Conservation (phyloP, 2,113 vertebrate genomes). For the Cranoglanis bouderius region DNA sequence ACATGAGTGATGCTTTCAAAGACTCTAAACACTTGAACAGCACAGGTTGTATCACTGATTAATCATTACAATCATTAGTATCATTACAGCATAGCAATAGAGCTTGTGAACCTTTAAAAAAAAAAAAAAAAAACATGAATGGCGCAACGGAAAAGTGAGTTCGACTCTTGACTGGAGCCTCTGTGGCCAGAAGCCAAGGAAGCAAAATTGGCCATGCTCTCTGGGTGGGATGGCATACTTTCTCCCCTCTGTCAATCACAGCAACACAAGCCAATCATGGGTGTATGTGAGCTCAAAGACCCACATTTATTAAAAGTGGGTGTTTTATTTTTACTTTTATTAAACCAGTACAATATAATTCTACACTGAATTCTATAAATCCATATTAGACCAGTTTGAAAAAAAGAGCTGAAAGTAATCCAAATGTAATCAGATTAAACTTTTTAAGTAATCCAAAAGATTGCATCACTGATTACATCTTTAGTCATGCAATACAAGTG, state of each 20-base stretch:
- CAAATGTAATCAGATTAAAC: neutral
- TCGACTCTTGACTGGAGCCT: neutral
- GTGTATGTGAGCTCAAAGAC: neutral
- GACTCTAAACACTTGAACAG: neutral
- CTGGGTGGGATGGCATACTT: neutral
- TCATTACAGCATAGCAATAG: neutral
- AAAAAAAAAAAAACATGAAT: neutral
- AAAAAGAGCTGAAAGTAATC: neutral
- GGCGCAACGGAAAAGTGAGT: neutral
- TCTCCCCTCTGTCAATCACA: neutral
- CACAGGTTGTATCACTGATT: neutral
- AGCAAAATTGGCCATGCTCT: neutral
- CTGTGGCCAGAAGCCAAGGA: neutral
- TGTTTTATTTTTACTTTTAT: neutral
- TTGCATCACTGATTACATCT: neutral
- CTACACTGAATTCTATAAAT: neutral
- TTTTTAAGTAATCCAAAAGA: conserved; percentile 6
- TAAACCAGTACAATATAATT: neutral
- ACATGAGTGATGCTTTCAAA: neutral
- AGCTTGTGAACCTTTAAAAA: neutral
- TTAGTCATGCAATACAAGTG: neutral
- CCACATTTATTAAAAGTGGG: neutral
- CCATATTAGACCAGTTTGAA: neutral
- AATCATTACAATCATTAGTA: neutral
- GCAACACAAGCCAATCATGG: neutral